Percentiles rank a stretch among this genome's conserved stretches.
phyloP scores from a whole-genome alignment of 1,140 invertebrate genomes.

The Hestina assimilis region DNA sequence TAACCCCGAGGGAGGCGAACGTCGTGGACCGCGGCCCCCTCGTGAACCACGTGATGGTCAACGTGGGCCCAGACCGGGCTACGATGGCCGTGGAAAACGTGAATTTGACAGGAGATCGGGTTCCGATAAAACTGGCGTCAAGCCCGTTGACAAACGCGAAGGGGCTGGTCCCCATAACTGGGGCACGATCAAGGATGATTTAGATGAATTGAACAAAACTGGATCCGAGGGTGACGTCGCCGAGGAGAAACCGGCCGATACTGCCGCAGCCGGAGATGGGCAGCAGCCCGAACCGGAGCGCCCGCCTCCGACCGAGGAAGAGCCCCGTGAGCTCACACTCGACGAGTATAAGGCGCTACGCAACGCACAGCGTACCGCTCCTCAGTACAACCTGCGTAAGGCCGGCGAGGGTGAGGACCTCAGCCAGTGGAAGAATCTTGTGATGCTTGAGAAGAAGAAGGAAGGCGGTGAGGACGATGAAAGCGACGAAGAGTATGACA shows the following conservation, averaged over 20 bases:
- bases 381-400: slow-evolving; percentile 93
- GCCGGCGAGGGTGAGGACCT: slow-evolving; percentile 95
- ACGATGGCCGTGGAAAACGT: slow-evolving; percentile 88
- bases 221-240: slow-evolving; percentile 70
- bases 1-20: slow-evolving; percentile 71
- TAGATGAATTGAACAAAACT: slow-evolving; percentile 83
- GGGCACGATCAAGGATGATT: slow-evolving; percentile 95
- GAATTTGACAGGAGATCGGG: slow-evolving; percentile 97
- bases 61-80: slow-evolving; percentile 73
- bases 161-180: slow-evolving; percentile 96
- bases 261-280: slow-evolving; percentile 76
- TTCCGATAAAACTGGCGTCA: slow-evolving; percentile 96
- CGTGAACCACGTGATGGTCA: slow-evolving; percentile 71
- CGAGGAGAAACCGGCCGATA: slow-evolving; percentile 77
- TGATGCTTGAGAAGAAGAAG: slow-evolving; percentile 89
- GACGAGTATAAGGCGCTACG: slow-evolving; percentile 94
- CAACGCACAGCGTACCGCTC: slow-evolving; percentile 84
- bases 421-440: slow-evolving; percentile 95
- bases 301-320: slow-evolving; percentile 82
- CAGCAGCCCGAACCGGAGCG: slow-evolving; percentile 64
- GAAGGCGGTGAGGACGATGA: slow-evolving; percentile 84
- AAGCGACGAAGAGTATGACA: slow-evolving; percentile 85
- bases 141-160: slow-evolving; percentile 95
- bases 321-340: slow-evolving; percentile 89
- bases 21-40: slow-evolving; percentile 71